Evolutionary conservation across 2,888 invertebrate genomes (phyloP).

Genomic region (Dascillus cervinus): DNA sequence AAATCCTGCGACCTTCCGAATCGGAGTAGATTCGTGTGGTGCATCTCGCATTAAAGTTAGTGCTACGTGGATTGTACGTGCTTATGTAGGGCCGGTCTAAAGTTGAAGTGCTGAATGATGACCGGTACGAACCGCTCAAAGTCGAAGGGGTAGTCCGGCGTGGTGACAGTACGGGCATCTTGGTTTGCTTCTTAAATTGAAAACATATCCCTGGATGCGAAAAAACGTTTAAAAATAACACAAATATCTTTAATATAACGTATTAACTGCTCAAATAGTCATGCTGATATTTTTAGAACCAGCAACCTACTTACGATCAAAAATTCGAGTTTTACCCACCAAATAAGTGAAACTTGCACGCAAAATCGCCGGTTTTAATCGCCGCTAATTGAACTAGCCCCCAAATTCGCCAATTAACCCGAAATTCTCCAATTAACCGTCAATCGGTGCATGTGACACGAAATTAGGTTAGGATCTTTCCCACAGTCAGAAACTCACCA

Average conservation of each 20-base stretch:
- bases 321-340: too few relatives aligned
- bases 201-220: background rate
- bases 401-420: too few relatives aligned
- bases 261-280: constrained; percentile 14
- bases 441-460: too few relatives aligned
- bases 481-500: too few relatives aligned
- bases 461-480: too few relatives aligned
- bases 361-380: too few relatives aligned
- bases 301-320: constrained; percentile 15
- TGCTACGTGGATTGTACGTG: constrained; percentile 38
- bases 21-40: constrained; percentile 49
- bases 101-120: constrained; percentile 44
- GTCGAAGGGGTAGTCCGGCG: constrained; percentile 44
- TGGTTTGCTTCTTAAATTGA: constrained; percentile 2
- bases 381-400: too few relatives aligned
- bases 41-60: constrained; percentile 47
- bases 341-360: too few relatives aligned
- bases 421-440: too few relatives aligned
- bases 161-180: constrained; percentile 54
- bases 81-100: constrained; percentile 50
- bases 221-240: constrained; percentile 3
- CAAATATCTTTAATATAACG: constrained; percentile 10
- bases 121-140: constrained; percentile 43
- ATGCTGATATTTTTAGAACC: constrained; percentile 21
- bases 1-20: constrained; percentile 47